phyloP scores from a whole-genome alignment of 2,113 vertebrate genomes.

The Bufo bufo region DNA sequence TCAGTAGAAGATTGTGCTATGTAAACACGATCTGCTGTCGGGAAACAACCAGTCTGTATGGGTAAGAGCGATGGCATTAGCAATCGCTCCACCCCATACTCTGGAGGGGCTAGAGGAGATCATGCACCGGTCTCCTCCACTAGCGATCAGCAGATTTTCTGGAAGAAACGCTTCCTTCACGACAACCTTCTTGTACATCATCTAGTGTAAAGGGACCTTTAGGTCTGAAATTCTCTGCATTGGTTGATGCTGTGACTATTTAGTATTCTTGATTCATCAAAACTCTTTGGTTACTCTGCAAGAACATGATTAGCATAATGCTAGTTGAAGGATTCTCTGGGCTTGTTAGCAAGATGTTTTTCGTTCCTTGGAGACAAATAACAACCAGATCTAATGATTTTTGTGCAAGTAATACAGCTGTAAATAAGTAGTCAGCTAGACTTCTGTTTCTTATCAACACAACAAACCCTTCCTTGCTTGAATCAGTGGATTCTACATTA shows the following conservation, averaged over 20 bases:
- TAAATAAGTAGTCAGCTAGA: slow-evolving; percentile 42
- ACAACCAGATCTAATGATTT: slow-evolving; percentile 49
- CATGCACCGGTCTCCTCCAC: too few species aligned
- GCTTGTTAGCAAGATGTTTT: slow-evolving; percentile 48
- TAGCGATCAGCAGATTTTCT: too few species aligned
- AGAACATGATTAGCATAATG: slow-evolving; percentile 36
- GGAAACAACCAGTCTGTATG: too few species aligned
- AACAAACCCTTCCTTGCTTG: slow-evolving; percentile 6
- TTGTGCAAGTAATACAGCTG: slow-evolving; percentile 21
- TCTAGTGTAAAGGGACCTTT: not conserved
- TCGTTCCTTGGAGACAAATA: slow-evolving; percentile 41
- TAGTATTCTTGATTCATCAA: slow-evolving; percentile 13
- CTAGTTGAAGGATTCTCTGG: slow-evolving; percentile 18
- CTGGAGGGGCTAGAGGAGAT: too few species aligned
- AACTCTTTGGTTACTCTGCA: slow-evolving; percentile 29
- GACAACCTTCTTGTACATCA: too few species aligned
- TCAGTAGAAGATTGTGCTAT: too few species aligned
- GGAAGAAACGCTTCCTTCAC: too few species aligned
- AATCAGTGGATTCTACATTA: not conserved
- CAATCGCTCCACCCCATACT: too few species aligned
- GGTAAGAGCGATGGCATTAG: too few species aligned
- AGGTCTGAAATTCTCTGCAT: not conserved
- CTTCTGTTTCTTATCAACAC: slow-evolving; percentile 39
- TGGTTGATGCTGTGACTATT: slow-evolving; percentile 47
- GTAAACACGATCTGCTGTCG: too few species aligned